A percentile compares a stretch with the other conserved stretches of the same genome.
Conservation (phyloP, 2,113 vertebrate species). For the Arizona elegans region DNA sequence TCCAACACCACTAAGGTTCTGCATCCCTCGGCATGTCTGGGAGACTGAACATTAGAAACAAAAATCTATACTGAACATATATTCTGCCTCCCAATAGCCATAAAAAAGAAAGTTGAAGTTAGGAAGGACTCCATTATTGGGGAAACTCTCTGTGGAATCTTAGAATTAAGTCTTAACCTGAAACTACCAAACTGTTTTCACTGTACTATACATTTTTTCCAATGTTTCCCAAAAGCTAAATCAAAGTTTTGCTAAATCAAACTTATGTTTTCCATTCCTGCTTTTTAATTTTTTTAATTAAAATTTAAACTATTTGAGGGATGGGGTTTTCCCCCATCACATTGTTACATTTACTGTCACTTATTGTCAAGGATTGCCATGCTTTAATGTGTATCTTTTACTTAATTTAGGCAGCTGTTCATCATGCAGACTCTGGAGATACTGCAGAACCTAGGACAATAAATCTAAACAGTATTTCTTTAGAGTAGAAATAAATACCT, state of each 20-base stretch:
- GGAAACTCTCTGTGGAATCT: not conserved
- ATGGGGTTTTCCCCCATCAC: not conserved
- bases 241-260: not conserved
- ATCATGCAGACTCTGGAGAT: not conserved
- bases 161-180: not conserved
- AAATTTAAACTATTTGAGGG: not conserved
- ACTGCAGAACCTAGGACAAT: no score
- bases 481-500: not conserved
- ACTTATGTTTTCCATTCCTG: not conserved
- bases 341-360: not conserved
- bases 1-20: not conserved
- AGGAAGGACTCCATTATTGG: not conserved
- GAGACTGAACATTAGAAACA: constrained; percentile 1
- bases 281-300: not conserved
- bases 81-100: not conserved
- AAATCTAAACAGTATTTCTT: not conserved
- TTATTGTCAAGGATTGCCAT: not conserved
- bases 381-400: not conserved
- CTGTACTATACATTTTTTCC: not conserved
- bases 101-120: not conserved
- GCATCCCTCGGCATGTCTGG: not conserved
- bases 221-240: not conserved
- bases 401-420: not conserved
- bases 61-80: not conserved
- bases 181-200: not conserved